Base-by-base conservation (phyloP, 2,113 vertebrate genomes). In the Irena cyanogastra region DNA sequence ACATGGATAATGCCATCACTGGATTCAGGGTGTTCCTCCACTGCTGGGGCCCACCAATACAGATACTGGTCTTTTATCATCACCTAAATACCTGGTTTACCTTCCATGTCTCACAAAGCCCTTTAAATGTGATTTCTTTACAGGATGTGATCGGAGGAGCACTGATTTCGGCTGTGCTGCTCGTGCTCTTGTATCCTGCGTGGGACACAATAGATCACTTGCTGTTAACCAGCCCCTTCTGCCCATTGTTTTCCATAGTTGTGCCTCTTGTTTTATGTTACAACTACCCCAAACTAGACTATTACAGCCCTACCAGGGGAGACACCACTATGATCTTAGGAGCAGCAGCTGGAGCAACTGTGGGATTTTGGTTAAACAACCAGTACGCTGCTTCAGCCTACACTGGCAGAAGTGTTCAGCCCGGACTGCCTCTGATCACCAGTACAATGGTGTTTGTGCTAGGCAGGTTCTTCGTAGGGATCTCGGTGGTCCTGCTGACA, bases 291-390 rank as follows among this genome's bases (percentile, higher is more conserved):
- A 97, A 97, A 87, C 96, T 99, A 77, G 98, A 99, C 83, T 98
- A 98, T 56, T 99, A 99, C 97, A 99, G 98, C 97, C 98, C 99
- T 13, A 99, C 99, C 8, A 93, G 99, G 54, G 99, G 97, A 1
- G 99, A 99, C 93, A 99, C 99, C 45, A 99, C 98, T 45, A 99
- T 98, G 33, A 98, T 99, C 22, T 79, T 99, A 26, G 99, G 98
- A 24, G 97, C 80, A 0, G 97, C 97, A 21, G 98, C 98, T 0
- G 99, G 99, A 23, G 97, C 98, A 45, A 98, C 97, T 2, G 89
- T 99, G 24, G 99, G 99, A 3, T 98, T 98, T 97, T 99, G 99
- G 99, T 84, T 98, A 33, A 99, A 98, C n/a, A 90, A 98, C 85
- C 98, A 93, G 59, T 96, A 97, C 0, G 85, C 97, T 2, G 47